Percentiles rank a stretch among this genome's conserved stretches.
Conservation (phyloP, 2,888 invertebrate genomes). For the Masnerella sp. region DNA sequence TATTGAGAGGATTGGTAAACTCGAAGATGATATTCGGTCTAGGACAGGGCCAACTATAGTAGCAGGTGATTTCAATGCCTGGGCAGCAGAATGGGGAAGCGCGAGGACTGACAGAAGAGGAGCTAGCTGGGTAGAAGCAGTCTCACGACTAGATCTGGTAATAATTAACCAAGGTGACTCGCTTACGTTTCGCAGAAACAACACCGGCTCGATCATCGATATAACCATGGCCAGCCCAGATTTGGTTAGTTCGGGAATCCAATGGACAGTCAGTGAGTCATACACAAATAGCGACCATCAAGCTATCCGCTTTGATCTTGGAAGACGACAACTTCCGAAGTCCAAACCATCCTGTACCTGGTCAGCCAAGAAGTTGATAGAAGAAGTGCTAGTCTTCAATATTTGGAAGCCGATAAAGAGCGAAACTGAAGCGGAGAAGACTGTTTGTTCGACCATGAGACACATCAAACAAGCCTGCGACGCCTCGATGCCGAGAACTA, state of each 20-base stretch:
- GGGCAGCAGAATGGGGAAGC: neutral
- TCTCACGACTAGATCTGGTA: neutral
- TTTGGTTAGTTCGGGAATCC: neutral
- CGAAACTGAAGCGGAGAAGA: no score
- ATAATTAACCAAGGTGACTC: neutral
- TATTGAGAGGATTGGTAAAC: neutral
- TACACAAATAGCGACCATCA: conserved; percentile 22
- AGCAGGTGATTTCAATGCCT: conserved; percentile 3
- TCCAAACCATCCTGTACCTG: neutral
- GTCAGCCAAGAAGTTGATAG: neutral
- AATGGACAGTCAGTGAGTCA: neutral
- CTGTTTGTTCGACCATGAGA: neutral
- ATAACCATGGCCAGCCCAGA: conserved; percentile 6
- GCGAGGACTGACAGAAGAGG: neutral
- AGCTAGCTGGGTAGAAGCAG: neutral
- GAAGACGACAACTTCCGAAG: no score
- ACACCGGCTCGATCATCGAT: conserved; percentile 1
- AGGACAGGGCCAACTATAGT: neutral
- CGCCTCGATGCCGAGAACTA: conserved; percentile 1
- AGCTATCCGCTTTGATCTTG: neutral
- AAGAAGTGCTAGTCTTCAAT: neutral
- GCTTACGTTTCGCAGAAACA: neutral
- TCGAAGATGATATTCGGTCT: neutral
- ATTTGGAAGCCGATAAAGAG: no score
- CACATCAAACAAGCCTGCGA: conserved; percentile 6